Evolutionary conservation across 1,140 invertebrate species (phyloP).

Genomic region (Zaprionus kolodkinae): DNA sequence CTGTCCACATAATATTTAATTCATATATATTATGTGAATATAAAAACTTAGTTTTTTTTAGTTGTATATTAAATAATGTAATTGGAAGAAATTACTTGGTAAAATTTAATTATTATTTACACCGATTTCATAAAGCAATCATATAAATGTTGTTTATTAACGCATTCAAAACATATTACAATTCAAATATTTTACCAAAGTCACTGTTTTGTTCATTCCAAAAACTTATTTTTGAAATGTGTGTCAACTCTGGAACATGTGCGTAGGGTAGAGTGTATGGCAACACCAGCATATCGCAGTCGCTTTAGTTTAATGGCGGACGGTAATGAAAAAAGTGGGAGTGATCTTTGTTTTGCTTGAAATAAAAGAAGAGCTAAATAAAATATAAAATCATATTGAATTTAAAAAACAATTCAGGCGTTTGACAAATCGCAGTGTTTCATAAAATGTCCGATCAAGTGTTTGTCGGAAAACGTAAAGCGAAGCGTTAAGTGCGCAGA

Average conservation of each 20-base stretch:
- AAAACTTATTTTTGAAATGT: not conserved
- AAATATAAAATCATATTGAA: conserved; percentile 19
- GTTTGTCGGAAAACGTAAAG: conserved; percentile 19
- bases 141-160: no score
- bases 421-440: conserved; percentile 56
- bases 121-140: no score
- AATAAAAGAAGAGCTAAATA: conserved; percentile 1
- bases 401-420: conserved; percentile 26
- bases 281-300: conserved; percentile 36
- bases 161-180: not conserved
- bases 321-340: conserved; percentile 57
- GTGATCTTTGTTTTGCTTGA: conserved; percentile 57
- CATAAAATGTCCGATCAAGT: conserved; percentile 51
- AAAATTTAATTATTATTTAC: no score
- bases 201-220: not conserved
- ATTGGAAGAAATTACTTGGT: no score
- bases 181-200: not conserved
- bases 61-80: no score
- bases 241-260: conserved; percentile 23
- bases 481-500: conserved; percentile 33
- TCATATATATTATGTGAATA: no score
- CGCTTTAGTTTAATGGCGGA: conserved; percentile 58
- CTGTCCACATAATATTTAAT: no score
- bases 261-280: conserved; percentile 29
- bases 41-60: no score